A percentile compares a stretch with the other conserved stretches of the same genome.
phyloP scores from a whole-genome alignment of 2,797 vertebrate genomes.

The Lagodon rhomboides region DNA sequence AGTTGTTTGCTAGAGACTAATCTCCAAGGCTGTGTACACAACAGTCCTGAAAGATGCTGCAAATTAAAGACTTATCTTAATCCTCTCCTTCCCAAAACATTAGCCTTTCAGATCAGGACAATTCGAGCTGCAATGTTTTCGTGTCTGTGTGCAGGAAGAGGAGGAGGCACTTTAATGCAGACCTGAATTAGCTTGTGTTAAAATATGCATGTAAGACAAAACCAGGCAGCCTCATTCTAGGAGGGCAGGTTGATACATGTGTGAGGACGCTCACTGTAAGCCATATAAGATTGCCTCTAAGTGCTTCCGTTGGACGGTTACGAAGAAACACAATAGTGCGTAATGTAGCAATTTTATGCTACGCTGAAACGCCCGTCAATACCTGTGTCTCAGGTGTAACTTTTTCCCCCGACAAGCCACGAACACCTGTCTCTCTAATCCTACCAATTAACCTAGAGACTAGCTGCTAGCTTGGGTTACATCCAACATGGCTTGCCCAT shows the following conservation, averaged over 20 bases:
- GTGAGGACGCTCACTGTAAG: conserved; percentile 24
- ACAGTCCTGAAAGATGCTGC: conserved; percentile 74
- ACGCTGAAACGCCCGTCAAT: conserved; percentile 56
- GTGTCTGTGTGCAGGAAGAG: conserved; percentile 25
- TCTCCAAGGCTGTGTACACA: conserved; percentile 75
- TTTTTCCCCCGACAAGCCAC: conserved; percentile 55
- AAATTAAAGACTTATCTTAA: conserved; percentile 81
- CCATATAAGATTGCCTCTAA: conserved; percentile 45
- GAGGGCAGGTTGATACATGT: conserved; percentile 34
- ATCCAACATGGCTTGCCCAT: conserved; percentile 61
- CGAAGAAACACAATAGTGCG: conserved; percentile 62
- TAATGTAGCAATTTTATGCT: conserved; percentile 70
- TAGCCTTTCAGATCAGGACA: conserved; percentile 70
- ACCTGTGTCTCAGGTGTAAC: conserved; percentile 73
- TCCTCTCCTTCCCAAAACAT: conserved; percentile 75
- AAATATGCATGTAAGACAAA: conserved; percentile 45
- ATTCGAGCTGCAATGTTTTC: conserved; percentile 50
- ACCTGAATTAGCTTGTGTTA: conserved; percentile 41
- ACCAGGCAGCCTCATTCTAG: conserved; percentile 13
- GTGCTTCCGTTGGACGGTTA: conserved; percentile 24
- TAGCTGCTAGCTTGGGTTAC: conserved; percentile 78
- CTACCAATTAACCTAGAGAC: conserved; percentile 82
- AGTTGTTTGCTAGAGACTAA: conserved; percentile 72
- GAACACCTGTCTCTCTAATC: conserved; percentile 86
- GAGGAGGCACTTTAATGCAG: conserved; percentile 35